Percentiles rank a stretch among this genome's conserved stretches.
phyloP scores from a whole-genome alignment of 2,797 vertebrate genomes.

The Diceros bicornis region DNA sequence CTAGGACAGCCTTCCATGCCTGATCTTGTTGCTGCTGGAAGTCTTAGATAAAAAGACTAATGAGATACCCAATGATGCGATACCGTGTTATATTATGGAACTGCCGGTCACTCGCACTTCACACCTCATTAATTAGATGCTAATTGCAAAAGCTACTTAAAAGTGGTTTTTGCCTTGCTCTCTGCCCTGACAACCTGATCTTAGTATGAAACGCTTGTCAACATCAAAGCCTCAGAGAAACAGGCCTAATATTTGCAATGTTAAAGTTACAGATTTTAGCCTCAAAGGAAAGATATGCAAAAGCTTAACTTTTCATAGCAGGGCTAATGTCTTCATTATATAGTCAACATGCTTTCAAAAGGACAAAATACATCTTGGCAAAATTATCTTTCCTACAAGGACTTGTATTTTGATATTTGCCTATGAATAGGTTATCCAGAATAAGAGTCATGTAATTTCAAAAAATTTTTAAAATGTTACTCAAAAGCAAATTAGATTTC shows the following conservation, averaged over 20 bases:
- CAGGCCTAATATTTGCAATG: conserved; percentile 42
- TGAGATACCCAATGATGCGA: background rate
- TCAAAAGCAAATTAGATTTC: conserved; percentile 58
- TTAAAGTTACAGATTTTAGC: conserved; percentile 58
- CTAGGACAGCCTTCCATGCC: background rate
- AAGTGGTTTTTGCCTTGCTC: conserved; percentile 57
- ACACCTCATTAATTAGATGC: conserved; percentile 70
- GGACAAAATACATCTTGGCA: background rate
- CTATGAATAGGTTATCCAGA: conserved; percentile 33
- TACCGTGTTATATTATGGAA: background rate
- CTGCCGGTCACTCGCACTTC: conserved; percentile 43
- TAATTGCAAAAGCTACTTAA: conserved; percentile 71
- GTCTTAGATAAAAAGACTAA: conserved; percentile 48
- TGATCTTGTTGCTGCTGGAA: background rate
- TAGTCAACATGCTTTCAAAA: background rate
- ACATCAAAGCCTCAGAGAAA: conserved; percentile 47
- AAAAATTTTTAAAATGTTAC: background rate
- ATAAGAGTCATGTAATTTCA: background rate
- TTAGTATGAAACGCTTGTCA: conserved; percentile 6
- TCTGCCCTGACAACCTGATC: conserved; percentile 60
- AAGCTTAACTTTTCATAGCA: conserved; percentile 2
- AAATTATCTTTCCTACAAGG: conserved; percentile 2
- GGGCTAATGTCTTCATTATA: conserved; percentile 8
- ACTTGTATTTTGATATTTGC: conserved; percentile 47
- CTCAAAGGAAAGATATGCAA: conserved; percentile 59